These are phyloP conservation scores for Hycleus phaleratus DNA, from an alignment of 1,140 invertebrate species.

Conservation along the genomic window DNA sequence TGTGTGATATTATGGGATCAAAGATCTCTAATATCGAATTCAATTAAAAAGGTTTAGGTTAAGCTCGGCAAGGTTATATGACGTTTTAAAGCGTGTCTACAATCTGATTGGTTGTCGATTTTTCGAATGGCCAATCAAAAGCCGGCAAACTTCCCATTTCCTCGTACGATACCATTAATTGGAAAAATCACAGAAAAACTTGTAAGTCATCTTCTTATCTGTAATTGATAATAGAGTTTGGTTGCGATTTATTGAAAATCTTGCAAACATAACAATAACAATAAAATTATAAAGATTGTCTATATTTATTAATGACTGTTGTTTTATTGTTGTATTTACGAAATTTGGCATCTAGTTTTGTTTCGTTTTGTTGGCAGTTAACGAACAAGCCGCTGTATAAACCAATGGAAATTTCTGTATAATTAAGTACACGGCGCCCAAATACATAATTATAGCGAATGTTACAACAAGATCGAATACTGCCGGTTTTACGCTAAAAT, in stretches of 20 bases:
- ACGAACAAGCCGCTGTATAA: slow-evolving; percentile 37
- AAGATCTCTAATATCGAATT: too few relatives aligned
- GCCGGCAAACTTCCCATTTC: too few relatives aligned
- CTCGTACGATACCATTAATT: too few relatives aligned
- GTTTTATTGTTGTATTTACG: not conserved
- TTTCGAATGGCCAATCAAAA: too few relatives aligned
- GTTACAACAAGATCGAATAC: slow-evolving; percentile 95
- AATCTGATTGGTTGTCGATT: too few relatives aligned
- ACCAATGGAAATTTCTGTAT: slow-evolving; percentile 64
- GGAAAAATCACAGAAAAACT: too few relatives aligned
- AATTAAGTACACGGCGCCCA: slow-evolving; percentile 71
- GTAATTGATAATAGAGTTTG: not conserved
- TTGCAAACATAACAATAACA: slow-evolving; percentile 8
- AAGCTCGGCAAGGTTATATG: too few relatives aligned
- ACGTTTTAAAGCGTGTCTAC: too few relatives aligned
- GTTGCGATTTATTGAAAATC: slow-evolving; percentile 9
- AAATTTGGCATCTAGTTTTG: slow-evolving; percentile 11
- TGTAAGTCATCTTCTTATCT: too few relatives aligned
- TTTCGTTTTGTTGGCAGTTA: slow-evolving; percentile 27
- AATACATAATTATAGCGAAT: slow-evolving; percentile 72
- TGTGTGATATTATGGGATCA: too few relatives aligned
- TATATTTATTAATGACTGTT: not conserved
- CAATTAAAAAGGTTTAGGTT: too few relatives aligned
- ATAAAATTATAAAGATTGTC: not conserved
- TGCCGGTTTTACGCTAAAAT: slow-evolving; percentile 88